A percentile compares a stretch with the other conserved stretches of the same genome.
Evolutionary conservation across 2,113 vertebrate genomes (phyloP).

Genomic region (Hippocampus guttulatus): DNA sequence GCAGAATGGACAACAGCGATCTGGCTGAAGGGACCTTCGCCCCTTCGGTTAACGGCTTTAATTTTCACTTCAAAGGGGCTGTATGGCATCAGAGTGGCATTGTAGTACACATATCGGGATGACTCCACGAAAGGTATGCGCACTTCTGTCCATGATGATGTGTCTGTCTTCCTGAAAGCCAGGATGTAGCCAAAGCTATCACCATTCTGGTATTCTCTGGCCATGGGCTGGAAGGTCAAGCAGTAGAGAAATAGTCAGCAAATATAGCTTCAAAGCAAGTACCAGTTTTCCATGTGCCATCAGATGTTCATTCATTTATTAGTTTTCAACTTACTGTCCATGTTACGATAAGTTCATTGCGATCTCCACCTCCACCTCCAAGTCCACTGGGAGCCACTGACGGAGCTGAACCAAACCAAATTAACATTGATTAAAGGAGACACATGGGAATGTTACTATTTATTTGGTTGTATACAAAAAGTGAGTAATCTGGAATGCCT

Average conservation of each 20-base stretch:
- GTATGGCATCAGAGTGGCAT: constrained; percentile 82
- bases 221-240: constrained; percentile 72
- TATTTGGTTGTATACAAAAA: not conserved
- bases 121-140: constrained; percentile 81
- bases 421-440: not conserved
- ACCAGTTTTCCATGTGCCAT: not conserved
- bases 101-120: constrained; percentile 85
- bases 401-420: constrained; percentile 73
- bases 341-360: constrained; percentile 85
- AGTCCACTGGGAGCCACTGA: constrained; percentile 93
- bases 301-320: not conserved
- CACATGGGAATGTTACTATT: not conserved
- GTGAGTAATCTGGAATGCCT: too few species aligned
- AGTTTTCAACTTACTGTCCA: constrained; percentile 84
- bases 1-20: constrained; percentile 84
- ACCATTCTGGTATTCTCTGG: constrained; percentile 92
- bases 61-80: constrained; percentile 93
- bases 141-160: constrained; percentile 71
- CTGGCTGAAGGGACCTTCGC: constrained; percentile 92
- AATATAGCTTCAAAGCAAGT: not conserved
- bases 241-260: not conserved
- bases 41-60: constrained; percentile 84
- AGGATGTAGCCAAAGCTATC: constrained; percentile 90
- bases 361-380: constrained; percentile 88
- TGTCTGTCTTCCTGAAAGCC: constrained; percentile 80